phyloP scores from a whole-genome alignment of 2,888 invertebrate species.

The Drosophila neoperkinsi region DNA sequence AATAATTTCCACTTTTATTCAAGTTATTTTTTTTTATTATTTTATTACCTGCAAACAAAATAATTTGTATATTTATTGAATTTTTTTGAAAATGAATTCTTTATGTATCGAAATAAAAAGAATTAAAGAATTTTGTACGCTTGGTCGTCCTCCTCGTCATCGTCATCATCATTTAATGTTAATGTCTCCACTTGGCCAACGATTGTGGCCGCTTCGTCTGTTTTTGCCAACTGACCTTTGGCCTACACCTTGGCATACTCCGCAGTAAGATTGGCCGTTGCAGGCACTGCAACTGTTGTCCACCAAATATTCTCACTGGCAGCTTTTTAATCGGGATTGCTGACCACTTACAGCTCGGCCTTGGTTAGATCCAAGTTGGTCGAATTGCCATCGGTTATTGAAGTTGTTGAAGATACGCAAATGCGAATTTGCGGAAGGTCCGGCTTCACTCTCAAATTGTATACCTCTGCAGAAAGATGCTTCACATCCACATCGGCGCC shows the following conservation, averaged over 20 bases:
- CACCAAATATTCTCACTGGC: too few relatives aligned
- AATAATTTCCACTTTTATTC: neutral
- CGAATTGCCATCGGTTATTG: neutral
- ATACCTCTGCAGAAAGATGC: slow-evolving; percentile 66
- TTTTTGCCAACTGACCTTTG: neutral
- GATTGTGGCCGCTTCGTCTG: neutral
- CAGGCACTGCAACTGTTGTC: too few relatives aligned
- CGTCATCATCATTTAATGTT: slow-evolving; percentile 8
- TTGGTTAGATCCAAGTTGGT: neutral
- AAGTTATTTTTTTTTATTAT: neutral
- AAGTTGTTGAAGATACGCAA: slow-evolving; percentile 50
- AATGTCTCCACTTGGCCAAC: slow-evolving; percentile 20
- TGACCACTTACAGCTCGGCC: neutral
- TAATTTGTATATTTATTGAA: neutral
- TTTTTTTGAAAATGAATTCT: neutral
- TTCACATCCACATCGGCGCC: slow-evolving; percentile 67
- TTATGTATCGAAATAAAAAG: neutral
- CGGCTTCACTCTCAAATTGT: slow-evolving; percentile 58
- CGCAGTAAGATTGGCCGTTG: slow-evolving; percentile 63
- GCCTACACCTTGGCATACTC: slow-evolving; percentile 75
- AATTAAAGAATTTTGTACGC: neutral
- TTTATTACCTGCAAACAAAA: too few relatives aligned
- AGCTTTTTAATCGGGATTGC: too few relatives aligned
- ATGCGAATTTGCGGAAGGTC: slow-evolving; percentile 41
- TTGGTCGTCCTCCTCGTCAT: slow-evolving; percentile 8